phyloP scores from a whole-genome alignment of 2,797 vertebrate genomes.

The Taenioides sp. region DNA sequence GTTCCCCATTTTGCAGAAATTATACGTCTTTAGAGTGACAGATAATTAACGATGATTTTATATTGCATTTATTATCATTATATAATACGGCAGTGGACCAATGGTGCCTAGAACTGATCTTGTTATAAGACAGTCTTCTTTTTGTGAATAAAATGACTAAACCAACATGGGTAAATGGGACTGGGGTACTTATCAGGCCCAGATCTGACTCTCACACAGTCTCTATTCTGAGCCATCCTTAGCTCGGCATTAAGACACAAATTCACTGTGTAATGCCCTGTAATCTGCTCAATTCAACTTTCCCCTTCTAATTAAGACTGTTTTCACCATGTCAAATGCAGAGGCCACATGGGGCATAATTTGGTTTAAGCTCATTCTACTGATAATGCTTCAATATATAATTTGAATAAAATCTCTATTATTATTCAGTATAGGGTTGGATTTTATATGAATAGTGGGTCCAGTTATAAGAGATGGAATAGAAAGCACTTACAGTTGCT shows the following conservation, averaged over 20 bases:
- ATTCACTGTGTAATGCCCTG: slow-evolving; percentile 11
- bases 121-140: slow-evolving; percentile 6
- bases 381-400: slow-evolving; percentile 4
- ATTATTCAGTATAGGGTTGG: background rate
- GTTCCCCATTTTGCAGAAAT: background rate
- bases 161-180: slow-evolving; percentile 4
- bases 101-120: background rate
- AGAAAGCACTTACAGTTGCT: background rate
- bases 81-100: background rate
- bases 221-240: slow-evolving; percentile 2
- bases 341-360: slow-evolving; percentile 8
- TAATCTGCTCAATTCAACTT: slow-evolving; percentile 17
- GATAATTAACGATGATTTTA: background rate
- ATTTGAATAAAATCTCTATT: background rate
- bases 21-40: background rate
- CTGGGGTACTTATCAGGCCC: background rate
- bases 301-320: slow-evolving; percentile 9
- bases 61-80: background rate
- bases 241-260: slow-evolving; percentile 11
- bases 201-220: slow-evolving; percentile 3
- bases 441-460: background rate
- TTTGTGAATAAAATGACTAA: background rate
- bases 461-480: background rate
- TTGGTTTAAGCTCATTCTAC: background rate
- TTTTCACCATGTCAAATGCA: slow-evolving; percentile 9